Percentiles rank a stretch among this genome's conserved stretches.
Evolutionary conservation across 1,140 invertebrate genomes (phyloP).

Genomic region (Eumaeus atala): DNA sequence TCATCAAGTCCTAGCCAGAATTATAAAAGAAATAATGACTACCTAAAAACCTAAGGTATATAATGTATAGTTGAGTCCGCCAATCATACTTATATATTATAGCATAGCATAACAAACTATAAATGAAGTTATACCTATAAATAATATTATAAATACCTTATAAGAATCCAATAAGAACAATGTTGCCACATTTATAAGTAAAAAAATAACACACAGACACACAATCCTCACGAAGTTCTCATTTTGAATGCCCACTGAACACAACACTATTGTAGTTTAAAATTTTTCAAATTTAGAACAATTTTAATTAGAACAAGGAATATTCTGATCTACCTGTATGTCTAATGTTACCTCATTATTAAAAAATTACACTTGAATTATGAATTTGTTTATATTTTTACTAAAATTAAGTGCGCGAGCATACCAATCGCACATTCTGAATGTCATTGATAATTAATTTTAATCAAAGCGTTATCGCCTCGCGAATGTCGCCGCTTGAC

Average conservation of each 20-base stretch:
- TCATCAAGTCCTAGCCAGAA: no score
- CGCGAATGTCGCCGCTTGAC: slow-evolving; percentile 34
- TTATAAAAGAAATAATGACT: no score
- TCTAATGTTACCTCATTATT: no score
- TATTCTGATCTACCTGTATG: not conserved
- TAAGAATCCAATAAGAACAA: slow-evolving; percentile 43
- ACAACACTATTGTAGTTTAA: slow-evolving; percentile 1
- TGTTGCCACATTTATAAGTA: slow-evolving; percentile 3
- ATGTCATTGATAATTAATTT: slow-evolving; percentile 8
- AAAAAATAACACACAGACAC: not conserved
- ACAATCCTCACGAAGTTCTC: not conserved
- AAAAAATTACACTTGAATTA: no score
- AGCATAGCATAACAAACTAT: no score
- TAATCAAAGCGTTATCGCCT: slow-evolving; percentile 28
- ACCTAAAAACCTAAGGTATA: no score
- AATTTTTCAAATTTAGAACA: slow-evolving; percentile 13
- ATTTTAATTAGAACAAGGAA: not conserved
- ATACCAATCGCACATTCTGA: slow-evolving; percentile 8
- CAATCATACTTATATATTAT: no score
- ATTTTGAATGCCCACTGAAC: slow-evolving; percentile 1
- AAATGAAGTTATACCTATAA: no score
- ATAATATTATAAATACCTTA: slow-evolving; percentile 36
- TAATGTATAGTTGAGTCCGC: no score
- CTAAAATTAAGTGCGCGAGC: slow-evolving; percentile 14
- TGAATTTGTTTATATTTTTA: not conserved